Evolutionary conservation across 2,113 vertebrate genomes (phyloP).

Genomic region (Alectura lathami): DNA sequence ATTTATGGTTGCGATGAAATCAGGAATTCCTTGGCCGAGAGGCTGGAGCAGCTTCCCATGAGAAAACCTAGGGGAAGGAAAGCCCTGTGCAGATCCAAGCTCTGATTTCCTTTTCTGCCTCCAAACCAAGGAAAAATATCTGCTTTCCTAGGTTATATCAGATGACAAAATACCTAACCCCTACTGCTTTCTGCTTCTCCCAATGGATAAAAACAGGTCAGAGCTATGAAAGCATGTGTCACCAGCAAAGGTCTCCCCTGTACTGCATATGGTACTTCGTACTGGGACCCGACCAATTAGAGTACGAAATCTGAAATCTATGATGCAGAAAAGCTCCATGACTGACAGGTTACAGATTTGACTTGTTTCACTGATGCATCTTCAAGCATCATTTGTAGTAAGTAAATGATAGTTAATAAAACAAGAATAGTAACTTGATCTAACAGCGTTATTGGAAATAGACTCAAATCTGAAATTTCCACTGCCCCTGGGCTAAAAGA

Average conservation of each 20-base stretch:
- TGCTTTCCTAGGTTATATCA: not conserved
- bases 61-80: not conserved
- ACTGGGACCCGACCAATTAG: not conserved
- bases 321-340: not conserved
- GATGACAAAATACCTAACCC: not conserved
- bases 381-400: not conserved
- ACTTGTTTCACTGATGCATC: not conserved
- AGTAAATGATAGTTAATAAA: not conserved
- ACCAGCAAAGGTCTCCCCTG: not conserved
- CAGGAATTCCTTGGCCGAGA: not conserved
- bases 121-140: not conserved
- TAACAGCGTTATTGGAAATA: not conserved
- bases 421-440: not conserved
- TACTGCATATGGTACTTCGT: rapidly evolving
- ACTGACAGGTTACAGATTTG: not conserved
- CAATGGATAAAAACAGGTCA: not conserved
- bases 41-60: not conserved
- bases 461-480: not conserved
- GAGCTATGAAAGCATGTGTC: not conserved
- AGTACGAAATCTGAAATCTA: not conserved
- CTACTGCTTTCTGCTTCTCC: not conserved
- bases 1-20: not conserved
- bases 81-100: not conserved
- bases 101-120: not conserved
- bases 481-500: not conserved